Percentiles rank a stretch among this genome's conserved stretches.
Conservation (phyloP, 2,888 invertebrate species). For the Lasioglossum lativentre region DNA sequence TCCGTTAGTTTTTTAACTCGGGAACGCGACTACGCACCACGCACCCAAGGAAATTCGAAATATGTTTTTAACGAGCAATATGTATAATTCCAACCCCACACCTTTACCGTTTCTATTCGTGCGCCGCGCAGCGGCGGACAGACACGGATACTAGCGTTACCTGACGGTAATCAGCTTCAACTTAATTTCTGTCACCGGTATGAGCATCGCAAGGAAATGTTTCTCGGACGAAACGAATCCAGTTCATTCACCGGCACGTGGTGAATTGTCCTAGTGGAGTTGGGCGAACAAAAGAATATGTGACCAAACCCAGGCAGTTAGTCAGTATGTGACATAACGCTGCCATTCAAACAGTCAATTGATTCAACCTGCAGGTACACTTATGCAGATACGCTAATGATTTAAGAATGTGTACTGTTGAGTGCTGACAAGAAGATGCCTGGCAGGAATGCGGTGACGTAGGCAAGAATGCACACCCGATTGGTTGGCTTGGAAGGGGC, state of each 20-base stretch:
- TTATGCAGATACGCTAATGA: no score
- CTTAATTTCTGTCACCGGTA: background rate
- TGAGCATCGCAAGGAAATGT: background rate
- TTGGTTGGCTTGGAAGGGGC: no score
- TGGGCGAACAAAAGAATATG: no score
- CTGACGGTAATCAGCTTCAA: background rate
- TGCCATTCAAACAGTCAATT: no score
- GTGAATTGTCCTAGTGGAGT: no score
- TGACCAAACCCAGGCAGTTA: no score
- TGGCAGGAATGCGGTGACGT: no score
- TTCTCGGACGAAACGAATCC: background rate
- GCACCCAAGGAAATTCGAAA: background rate
- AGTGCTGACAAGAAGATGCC: no score
- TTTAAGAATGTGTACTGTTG: no score
- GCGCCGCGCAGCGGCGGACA: background rate
- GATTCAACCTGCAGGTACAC: no score
- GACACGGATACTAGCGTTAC: background rate
- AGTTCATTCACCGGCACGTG: background rate
- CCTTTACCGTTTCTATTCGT: background rate
- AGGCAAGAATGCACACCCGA: no score
- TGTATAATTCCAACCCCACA: background rate
- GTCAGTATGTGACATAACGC: no score
- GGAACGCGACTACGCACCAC: background rate
- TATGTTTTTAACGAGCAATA: conserved; percentile 9
- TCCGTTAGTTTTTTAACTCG: background rate